Conservation (phyloP, 2,113 vertebrate genomes). For the Desmodus rotundus region DNA sequence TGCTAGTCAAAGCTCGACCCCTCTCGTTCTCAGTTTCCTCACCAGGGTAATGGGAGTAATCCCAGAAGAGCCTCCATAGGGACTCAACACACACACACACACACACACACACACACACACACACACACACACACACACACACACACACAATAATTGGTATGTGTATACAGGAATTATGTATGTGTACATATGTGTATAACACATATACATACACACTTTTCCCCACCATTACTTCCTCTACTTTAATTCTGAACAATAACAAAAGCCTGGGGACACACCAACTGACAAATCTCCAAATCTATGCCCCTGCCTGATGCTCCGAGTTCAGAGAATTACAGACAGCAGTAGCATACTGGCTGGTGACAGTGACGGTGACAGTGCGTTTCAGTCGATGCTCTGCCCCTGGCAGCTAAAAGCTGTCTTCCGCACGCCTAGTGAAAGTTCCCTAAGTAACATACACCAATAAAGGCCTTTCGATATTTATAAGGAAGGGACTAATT, state of each 20-base stretch:
- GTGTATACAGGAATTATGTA: background rate
- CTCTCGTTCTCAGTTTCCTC: background rate
- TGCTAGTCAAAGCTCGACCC: background rate
- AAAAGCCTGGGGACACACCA: background rate
- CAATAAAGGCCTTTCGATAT: slow-evolving; percentile 26
- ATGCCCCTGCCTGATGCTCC: background rate
- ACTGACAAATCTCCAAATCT: background rate
- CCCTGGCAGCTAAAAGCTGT: background rate
- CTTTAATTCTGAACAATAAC: background rate
- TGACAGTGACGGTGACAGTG: background rate
- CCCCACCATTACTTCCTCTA: background rate
- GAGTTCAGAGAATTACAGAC: background rate
- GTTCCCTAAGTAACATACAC: background rate
- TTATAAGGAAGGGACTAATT: slow-evolving; percentile 62
- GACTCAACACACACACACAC: background rate
- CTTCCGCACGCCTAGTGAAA: background rate
- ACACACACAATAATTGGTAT: background rate
- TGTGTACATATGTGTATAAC: background rate
- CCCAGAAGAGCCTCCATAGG: background rate
- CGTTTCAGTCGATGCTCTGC: accelerated
- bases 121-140: too few relatives aligned
- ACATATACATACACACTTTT: background rate
- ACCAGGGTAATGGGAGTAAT: background rate
- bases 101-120: too few relatives aligned
- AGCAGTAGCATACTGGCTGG: background rate